Evolutionary conservation across 2,888 invertebrate genomes (phyloP).

Genomic region (Limulus polyphemus): DNA sequence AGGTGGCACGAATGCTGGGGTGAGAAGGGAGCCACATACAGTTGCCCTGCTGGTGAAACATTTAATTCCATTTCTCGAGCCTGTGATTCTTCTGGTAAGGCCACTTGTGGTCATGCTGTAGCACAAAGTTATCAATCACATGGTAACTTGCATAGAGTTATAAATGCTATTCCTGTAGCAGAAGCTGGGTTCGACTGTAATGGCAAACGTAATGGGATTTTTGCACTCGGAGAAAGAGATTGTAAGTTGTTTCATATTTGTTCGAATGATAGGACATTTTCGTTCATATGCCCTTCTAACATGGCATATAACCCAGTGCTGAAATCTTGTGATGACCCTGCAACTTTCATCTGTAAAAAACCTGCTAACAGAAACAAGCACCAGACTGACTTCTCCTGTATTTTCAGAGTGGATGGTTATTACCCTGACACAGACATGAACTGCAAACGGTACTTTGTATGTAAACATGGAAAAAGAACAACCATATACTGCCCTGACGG

Average conservation of each 20-base stretch:
- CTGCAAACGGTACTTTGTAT: conserved; percentile 23
- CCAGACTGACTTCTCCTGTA: conserved; percentile 5
- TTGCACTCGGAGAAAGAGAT: neutral
- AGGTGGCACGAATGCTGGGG: conserved; percentile 21
- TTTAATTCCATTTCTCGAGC: neutral
- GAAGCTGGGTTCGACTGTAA: no score
- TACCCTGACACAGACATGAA: conserved; percentile 15
- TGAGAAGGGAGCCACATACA: conserved; percentile 14
- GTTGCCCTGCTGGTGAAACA: conserved; percentile 10
- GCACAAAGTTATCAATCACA: neutral
- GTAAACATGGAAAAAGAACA: conserved; percentile 16
- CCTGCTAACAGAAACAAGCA: no score
- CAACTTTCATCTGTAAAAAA: no score
- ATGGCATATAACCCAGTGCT: no score
- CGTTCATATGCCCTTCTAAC: no score
- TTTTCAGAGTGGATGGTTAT: conserved; percentile 4
- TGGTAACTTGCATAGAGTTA: no score
- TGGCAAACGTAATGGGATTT: no score
- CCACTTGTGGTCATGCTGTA: no score
- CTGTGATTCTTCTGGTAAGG: neutral
- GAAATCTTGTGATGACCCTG: no score
- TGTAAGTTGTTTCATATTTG: no score
- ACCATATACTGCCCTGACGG: conserved; percentile 20
- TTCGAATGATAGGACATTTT: no score
- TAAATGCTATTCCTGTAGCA: no score